Conservation (phyloP, 1,140 invertebrate genomes). For the Drosophila teissieri region DNA sequence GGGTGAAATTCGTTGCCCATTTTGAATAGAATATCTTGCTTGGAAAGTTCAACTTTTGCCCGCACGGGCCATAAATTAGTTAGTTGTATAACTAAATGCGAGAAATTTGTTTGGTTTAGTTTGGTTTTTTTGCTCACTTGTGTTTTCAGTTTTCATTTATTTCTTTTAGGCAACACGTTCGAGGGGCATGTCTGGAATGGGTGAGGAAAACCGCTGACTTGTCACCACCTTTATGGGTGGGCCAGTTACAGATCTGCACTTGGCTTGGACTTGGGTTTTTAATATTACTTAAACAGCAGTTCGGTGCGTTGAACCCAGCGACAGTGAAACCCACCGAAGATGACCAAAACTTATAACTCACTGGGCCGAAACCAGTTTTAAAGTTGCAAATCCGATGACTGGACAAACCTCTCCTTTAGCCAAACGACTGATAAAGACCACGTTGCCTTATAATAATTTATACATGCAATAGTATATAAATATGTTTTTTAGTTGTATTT, state of each 20-base stretch:
- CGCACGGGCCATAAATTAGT: slow-evolving; percentile 34
- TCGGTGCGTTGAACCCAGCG: slow-evolving; percentile 53
- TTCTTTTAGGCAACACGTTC: slow-evolving; percentile 35
- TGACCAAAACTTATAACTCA: slow-evolving; percentile 64
- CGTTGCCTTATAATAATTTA: slow-evolving; percentile 10
- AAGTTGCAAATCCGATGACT: slow-evolving; percentile 43
- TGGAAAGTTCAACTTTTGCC: slow-evolving; percentile 49
- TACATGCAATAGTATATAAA: slow-evolving; percentile 30
- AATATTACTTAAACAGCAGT: slow-evolving; percentile 32
- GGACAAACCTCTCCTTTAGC: slow-evolving; percentile 29
- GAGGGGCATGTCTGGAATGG: slow-evolving; percentile 26
- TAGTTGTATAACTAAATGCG: slow-evolving; percentile 44
- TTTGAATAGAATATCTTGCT: slow-evolving; percentile 49
- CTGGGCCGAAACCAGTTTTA: slow-evolving; percentile 41
- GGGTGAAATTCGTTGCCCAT: slow-evolving; percentile 62
- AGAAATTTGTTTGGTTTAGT: slow-evolving; percentile 27
- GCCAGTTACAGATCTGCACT: slow-evolving; percentile 40
- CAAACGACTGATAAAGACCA: slow-evolving; percentile 45
- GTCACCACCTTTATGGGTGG: slow-evolving; percentile 46
- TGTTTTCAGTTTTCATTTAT: slow-evolving; percentile 8
- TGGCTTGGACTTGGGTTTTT: slow-evolving; percentile 18
- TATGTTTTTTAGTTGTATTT: slow-evolving; percentile 7
- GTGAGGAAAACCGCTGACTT: slow-evolving; percentile 47
- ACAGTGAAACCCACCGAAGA: slow-evolving; percentile 41
- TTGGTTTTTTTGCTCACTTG: slow-evolving; percentile 9